Conservation (phyloP, 2,888 invertebrate species). For the Selenia dentaria region DNA sequence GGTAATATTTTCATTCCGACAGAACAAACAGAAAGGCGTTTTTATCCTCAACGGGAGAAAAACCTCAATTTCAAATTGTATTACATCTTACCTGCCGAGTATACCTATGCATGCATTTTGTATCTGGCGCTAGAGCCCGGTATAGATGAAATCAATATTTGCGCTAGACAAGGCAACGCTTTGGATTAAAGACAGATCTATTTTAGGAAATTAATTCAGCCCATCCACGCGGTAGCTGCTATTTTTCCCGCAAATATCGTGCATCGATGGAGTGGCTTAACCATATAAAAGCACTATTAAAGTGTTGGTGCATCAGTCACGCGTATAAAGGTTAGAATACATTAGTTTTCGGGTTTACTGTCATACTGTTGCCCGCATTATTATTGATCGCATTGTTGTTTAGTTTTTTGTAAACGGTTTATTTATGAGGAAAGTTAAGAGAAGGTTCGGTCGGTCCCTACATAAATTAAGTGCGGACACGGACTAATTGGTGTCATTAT, state of each 20-base stretch:
- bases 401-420: slow-evolving; percentile 60
- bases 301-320: neutral
- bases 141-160: slow-evolving; percentile 32
- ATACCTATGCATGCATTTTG: slow-evolving; percentile 19
- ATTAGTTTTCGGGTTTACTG: neutral
- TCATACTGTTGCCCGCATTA: slow-evolving; percentile 33
- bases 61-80: neutral
- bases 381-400: slow-evolving; percentile 42
- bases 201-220: slow-evolving; percentile 29
- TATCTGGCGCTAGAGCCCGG: slow-evolving; percentile 15
- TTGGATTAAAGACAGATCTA: slow-evolving; percentile 21
- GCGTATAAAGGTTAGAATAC: neutral
- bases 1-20: slow-evolving; percentile 38
- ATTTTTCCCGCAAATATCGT: slow-evolving; percentile 8
- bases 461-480: slow-evolving; percentile 67
- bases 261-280: slow-evolving; percentile 3
- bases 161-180: slow-evolving; percentile 20
- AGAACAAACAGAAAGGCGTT: slow-evolving; percentile 29
- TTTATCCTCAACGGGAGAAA: no score
- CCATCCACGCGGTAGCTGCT: slow-evolving; percentile 18
- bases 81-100: neutral
- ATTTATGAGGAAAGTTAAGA: slow-evolving; percentile 67
- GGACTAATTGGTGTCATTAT: slow-evolving; percentile 70
- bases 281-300: slow-evolving; percentile 5
- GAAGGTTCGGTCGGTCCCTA: slow-evolving; percentile 54